These are phyloP conservation scores for Dipodomys spectabilis DNA, from an alignment of 2,113 vertebrate genomes.

Conservation along the genomic window DNA sequence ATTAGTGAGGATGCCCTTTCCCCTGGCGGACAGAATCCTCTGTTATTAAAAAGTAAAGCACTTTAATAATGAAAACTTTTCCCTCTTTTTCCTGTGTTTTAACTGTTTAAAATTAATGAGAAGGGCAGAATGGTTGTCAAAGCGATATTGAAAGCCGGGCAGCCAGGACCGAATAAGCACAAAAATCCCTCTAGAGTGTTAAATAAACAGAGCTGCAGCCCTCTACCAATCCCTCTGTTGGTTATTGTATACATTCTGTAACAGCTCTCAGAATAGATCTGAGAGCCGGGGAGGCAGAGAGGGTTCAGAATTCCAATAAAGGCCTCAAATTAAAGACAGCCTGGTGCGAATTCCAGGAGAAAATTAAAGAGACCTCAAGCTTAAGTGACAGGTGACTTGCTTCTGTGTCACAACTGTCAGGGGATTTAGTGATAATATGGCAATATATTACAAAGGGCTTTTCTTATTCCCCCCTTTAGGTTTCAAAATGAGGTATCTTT, in stretches of 20 bases:
- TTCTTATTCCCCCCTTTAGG: slow-evolving; percentile 89
- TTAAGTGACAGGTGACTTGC: slow-evolving; percentile 94
- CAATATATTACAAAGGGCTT: slow-evolving; percentile 94
- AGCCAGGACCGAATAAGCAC: slow-evolving; percentile 91
- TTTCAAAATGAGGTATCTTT: slow-evolving; percentile 90
- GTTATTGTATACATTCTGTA: slow-evolving; percentile 99
- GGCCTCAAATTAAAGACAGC: slow-evolving; percentile 94
- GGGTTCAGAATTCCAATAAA: slow-evolving; percentile 94
- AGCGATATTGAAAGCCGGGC: slow-evolving; percentile 95
- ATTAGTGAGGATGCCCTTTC: slow-evolving; percentile 90
- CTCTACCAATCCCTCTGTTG: slow-evolving; percentile 91
- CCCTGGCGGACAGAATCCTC: slow-evolving; percentile 91
- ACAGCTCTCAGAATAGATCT: slow-evolving; percentile 97
- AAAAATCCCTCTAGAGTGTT: slow-evolving; percentile 99
- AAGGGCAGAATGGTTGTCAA: slow-evolving; percentile 95
- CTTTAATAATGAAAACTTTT: slow-evolving; percentile 99
- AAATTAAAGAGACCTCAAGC: slow-evolving; percentile 99
- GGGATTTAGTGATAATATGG: slow-evolving; percentile 93
- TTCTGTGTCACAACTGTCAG: slow-evolving; percentile 92
- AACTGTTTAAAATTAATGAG: slow-evolving; percentile 97
- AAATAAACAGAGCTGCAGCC: slow-evolving; percentile 97
- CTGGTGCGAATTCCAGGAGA: slow-evolving; percentile 96
- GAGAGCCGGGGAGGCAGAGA: slow-evolving; percentile 89
- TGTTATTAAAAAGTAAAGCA: slow-evolving; percentile 96
- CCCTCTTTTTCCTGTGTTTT: slow-evolving; percentile 90